Base-by-base conservation (phyloP, 2,113 vertebrate species). In the Sclerurus mexicanus region DNA sequence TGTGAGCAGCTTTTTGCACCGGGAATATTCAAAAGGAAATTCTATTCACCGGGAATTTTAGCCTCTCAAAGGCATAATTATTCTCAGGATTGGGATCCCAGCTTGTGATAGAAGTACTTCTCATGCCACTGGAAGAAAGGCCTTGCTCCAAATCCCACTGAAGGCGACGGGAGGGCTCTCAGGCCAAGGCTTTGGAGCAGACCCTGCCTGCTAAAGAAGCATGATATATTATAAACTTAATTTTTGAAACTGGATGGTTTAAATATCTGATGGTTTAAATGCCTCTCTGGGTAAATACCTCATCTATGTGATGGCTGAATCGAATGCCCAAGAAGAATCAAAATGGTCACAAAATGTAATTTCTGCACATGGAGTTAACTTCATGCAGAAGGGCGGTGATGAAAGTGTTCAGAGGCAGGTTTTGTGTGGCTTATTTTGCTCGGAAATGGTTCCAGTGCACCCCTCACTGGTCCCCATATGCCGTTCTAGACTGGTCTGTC, bases 341-440 rank as follows among this genome's bases (percentile, higher is more conserved):
- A 67, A 92, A 80, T 5, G n/a, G 8, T 56, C 42, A 30, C 46
- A 42, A 83, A 69, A 71, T 6, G 14, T 19, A 24, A 71, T 92
- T 90, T 83, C 46, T 55, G 20, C 27, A 8, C 2, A 0, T 1
- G 56, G 86, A 28, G 23, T 35, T n/a, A 59, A 85, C 81, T 89
- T 86, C 9, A 56, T 0, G 0, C 2, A 5, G 71, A 14, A 46
- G 50, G 39, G 18, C 0, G 0, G 19, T 7, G 6, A 23, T 0
- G 24, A 5, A 30, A 4, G 1, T 2, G 14, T 20, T 50, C 16
- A 5, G 35, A 33, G 71, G 35, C 25, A 18, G 68, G 0, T 33
- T 84, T 55, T 22, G 9, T n/a, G 64, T 1, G 24, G 2, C 21
- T 94, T 47, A 24, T 93, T 89, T 89, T 49, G 39, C 52, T 64